Evolutionary conservation across 2,888 invertebrate species (phyloP), one percentile per base, ranked within the genome.

Genomic region (Drosophila pseudotakahashii): DNA sequence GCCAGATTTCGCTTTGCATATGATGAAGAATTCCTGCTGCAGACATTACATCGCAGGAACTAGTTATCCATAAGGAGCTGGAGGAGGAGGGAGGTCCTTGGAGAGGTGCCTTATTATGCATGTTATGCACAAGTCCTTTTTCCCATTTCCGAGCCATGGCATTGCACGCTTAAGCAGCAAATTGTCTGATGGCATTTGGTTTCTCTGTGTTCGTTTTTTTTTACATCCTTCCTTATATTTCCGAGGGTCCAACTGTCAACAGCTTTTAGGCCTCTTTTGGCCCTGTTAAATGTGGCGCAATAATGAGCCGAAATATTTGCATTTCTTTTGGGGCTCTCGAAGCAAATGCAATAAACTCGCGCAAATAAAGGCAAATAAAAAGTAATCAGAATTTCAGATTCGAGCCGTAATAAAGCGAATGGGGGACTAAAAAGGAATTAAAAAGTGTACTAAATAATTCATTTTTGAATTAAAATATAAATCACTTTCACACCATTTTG

Each of bases 401-500:
- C 75, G 73, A 59, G 60, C 71, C 73, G 48, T 68, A 68, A 53
- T 61, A 69, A 77, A 81, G 78, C 57, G 66, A 64, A 48, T 26
- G 75, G 64, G 55, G 50, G 50, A 30, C 75, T 50, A 78, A 84
- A 84, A 85, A 77, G 74, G 82, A 78, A 81, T 88, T 86, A 87
- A 85, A 89, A 89, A 90, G 78, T 87, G 83, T 76, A 78, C 78
- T 89, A 87, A 90, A 89, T 89, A 89, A 89, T 89, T 90, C 88
- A 90, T 89, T 89, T 87, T 78, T 75, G 82, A 89, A 89, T 84
- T 89, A 84, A 86, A 88, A 89, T 88, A 89, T 89, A 89, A 89
- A 89, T 89, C 89, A 89, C 90, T 86, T 89, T 88, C 89, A 81
- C 86, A 86, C 85, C 84, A 86, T 88, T 81, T 85, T 88, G 86